Evolutionary conservation across 1,140 invertebrate genomes (phyloP).

Genomic region (Trichomalopsis sarcophagae): DNA sequence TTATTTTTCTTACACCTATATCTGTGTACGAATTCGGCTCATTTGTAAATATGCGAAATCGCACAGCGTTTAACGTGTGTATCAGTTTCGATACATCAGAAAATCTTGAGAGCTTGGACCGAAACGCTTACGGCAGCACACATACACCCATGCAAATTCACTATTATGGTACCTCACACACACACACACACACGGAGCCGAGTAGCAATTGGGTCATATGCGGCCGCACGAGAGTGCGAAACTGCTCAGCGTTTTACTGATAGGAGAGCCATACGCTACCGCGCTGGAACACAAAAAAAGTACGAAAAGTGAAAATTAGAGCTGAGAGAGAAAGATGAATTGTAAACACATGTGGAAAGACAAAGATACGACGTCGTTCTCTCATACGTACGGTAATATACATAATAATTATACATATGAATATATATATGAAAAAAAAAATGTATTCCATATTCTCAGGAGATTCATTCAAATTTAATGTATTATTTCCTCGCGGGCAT

Average conservation of each 20-base stretch:
- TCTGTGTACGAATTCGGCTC: neutral
- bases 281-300: neutral
- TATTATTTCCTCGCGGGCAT: neutral
- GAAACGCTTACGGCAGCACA: neutral
- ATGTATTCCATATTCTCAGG: constrained; percentile 34
- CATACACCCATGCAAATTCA: constrained; percentile 37
- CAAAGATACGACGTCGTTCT: neutral
- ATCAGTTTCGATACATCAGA: neutral
- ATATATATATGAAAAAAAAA: neutral
- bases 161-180: constrained; percentile 21
- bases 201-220: constrained; percentile 20
- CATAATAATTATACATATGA: neutral
- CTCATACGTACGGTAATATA: neutral
- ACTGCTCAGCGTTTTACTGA: constrained; percentile 30
- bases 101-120: neutral
- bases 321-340: neutral
- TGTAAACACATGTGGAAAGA: neutral
- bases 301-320: neutral
- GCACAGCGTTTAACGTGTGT: too few species aligned
- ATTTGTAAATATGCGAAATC: neutral
- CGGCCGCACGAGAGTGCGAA: neutral
- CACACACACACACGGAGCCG: neutral
- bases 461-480: constrained; percentile 31
- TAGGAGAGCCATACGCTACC: neutral
- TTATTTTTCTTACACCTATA: neutral